Percentiles rank a stretch among this genome's conserved stretches.
Conservation (phyloP, 2,113 vertebrate genomes). For the Oryzias curvinotus region DNA sequence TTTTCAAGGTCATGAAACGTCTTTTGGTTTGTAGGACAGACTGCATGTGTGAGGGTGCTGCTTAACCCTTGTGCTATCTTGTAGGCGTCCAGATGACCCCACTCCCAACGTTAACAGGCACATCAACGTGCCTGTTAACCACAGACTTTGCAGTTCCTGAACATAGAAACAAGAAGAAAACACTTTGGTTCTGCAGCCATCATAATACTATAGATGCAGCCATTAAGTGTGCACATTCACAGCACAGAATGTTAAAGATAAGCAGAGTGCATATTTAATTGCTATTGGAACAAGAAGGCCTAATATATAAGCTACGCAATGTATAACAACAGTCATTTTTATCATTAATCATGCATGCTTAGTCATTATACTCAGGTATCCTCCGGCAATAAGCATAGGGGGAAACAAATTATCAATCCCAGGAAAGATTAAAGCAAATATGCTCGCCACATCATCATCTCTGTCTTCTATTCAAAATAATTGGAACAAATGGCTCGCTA, state of each 20-base stretch:
- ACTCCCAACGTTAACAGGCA: no score
- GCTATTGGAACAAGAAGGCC: background rate
- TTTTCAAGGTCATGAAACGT: no score
- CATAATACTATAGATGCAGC: background rate
- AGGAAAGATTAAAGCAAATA: conserved; percentile 14
- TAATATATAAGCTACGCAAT: conserved; percentile 12
- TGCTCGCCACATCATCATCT: conserved; percentile 11
- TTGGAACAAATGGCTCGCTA: conserved; percentile 51
- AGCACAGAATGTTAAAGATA: background rate
- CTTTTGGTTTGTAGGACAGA: no score
- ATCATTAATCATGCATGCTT: conserved; percentile 28
- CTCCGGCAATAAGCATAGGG: conserved; percentile 4
- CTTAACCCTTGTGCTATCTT: no score
- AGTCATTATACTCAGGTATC: conserved; percentile 22
- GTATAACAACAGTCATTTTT: background rate
- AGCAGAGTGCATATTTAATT: background rate
- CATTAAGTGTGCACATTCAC: background rate
- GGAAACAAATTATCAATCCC: conserved; percentile 32
- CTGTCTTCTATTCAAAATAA: conserved; percentile 28
- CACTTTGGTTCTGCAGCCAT: no score
- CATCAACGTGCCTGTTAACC: no score
- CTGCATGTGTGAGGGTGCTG: no score
- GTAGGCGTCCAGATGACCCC: no score
- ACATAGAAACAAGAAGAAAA: no score
- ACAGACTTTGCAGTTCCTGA: no score